Base-by-base conservation (phyloP, 2,113 vertebrate species). In the Motacilla alba region DNA sequence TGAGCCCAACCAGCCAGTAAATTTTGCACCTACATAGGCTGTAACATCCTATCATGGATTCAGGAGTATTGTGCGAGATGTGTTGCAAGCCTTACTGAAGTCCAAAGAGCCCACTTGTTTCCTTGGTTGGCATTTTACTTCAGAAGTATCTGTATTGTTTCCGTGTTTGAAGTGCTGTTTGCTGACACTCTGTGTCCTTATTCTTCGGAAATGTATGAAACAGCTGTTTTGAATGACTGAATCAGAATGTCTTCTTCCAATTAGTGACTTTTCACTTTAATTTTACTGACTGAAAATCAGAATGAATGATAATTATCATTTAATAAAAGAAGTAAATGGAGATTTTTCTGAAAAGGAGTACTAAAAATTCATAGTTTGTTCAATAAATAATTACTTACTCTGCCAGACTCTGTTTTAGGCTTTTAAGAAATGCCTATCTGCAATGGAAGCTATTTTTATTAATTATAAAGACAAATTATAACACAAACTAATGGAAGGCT, bases 221-320 rank as follows among this genome's bases (percentile, higher is more conserved):
- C 12, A 27, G 30, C 9, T 35, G 8, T 87, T 80, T 77, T 86
- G 35, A 37, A 39, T 86, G 59, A 41, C 46, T 67, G 44, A 53
- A 84, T 60, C 37, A 87, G 69, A 80, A 67, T 69, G 4, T 73
- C 9, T 46, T 63, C 17, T 87, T 77, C 44, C 74, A 72, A 77
- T 14, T 5, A 93, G 37, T 46, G 53, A 33, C 33, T 27, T 94
- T 93, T 80, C 5, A 7, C 17, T 82, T 93, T n/a, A 47, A 52
- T 87, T 92, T 80, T 81, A 79, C 77, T 85, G 62, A 85, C 33
- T 92, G 70, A 83, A 95, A 93, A 93, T 83, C 37, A 79, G 35
- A 91, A 72, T 87, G n/a, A 86, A 35, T 91, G 7, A 62, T 78
- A 87, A 68, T 83, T 83, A n/a, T 44, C 30, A 56, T 70, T 66